phyloP scores from a whole-genome alignment of 1,140 invertebrate species.

The Bombyx mori region DNA sequence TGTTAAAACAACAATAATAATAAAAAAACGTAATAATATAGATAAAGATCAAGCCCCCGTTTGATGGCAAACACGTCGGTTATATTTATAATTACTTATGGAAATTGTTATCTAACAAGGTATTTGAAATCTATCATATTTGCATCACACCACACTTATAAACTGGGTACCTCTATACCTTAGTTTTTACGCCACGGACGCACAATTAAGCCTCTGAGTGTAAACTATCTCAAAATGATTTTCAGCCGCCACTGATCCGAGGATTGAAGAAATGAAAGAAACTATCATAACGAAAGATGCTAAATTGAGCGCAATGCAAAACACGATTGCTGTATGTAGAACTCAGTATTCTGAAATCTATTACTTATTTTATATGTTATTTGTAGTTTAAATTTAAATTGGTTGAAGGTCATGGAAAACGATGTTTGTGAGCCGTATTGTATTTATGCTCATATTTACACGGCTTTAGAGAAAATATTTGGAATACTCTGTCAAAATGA shows the following conservation, averaged over 20 bases:
- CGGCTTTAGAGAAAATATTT: constrained; percentile 59
- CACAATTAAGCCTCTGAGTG: neutral
- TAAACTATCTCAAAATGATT: constrained; percentile 2
- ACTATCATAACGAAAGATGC: constrained; percentile 53
- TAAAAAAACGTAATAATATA: no score
- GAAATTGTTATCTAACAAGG: no score
- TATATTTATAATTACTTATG: no score
- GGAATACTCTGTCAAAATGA: constrained; percentile 46
- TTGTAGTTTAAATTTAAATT: neutral
- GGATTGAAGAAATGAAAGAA: constrained; percentile 52
- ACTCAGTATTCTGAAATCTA: neutral
- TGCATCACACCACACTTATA: no score
- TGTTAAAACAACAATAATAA: no score
- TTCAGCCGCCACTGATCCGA: constrained; percentile 37
- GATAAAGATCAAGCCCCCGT: no score
- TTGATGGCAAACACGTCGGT: no score
- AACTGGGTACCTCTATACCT: no score
- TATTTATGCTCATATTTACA: constrained; percentile 58
- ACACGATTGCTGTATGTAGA: constrained; percentile 50
- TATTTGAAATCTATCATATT: no score
- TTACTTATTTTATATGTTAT: no score
- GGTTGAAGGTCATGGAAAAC: constrained; percentile 52
- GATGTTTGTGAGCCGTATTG: constrained; percentile 61
- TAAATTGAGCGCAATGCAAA: constrained; percentile 57
- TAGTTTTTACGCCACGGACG: no score